These are phyloP conservation scores for Drosophila tani DNA, from an alignment of 1,140 invertebrate species.

Conservation along the genomic window DNA sequence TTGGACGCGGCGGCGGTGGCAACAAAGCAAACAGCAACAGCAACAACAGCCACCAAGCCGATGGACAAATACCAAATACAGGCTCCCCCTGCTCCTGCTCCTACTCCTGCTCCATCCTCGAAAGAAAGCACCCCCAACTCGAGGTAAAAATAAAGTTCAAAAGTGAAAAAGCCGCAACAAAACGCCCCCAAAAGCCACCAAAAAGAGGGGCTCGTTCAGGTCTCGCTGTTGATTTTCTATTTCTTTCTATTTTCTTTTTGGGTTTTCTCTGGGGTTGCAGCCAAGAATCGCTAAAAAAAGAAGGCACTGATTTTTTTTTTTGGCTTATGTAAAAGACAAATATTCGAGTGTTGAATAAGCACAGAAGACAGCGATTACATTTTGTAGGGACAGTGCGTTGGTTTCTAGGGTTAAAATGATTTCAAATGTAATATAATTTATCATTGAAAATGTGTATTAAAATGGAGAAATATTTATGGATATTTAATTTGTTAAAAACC, in stretches of 20 bases:
- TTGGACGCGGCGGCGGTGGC: constrained; percentile 32
- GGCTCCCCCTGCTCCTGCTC: background rate
- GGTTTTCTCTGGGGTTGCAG: constrained; percentile 23
- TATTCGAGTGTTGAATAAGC: constrained; percentile 1
- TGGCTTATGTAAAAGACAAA: constrained; percentile 54
- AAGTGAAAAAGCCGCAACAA: constrained; percentile 65
- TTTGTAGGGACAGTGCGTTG: background rate
- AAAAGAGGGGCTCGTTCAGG: constrained; percentile 69
- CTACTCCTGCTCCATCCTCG: background rate
- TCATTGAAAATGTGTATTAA: no score
- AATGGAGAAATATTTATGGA: no score
- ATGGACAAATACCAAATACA: constrained; percentile 39
- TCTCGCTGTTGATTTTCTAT: constrained; percentile 16
- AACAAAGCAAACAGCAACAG: constrained; percentile 62
- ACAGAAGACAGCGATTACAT: no score
- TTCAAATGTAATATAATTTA: background rate
- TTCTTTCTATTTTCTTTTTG: background rate
- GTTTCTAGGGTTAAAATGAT: background rate
- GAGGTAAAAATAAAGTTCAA: constrained; percentile 58
- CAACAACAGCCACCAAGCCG: constrained; percentile 15
- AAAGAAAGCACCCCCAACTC: constrained; percentile 7
- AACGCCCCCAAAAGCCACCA: constrained; percentile 35
- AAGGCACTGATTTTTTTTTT: constrained; percentile 11
- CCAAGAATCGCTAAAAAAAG: constrained; percentile 40
- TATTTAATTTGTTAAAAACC: background rate